Evolutionary conservation across 2,113 vertebrate species (phyloP).

Genomic region (Lampris megalopsis): DNA sequence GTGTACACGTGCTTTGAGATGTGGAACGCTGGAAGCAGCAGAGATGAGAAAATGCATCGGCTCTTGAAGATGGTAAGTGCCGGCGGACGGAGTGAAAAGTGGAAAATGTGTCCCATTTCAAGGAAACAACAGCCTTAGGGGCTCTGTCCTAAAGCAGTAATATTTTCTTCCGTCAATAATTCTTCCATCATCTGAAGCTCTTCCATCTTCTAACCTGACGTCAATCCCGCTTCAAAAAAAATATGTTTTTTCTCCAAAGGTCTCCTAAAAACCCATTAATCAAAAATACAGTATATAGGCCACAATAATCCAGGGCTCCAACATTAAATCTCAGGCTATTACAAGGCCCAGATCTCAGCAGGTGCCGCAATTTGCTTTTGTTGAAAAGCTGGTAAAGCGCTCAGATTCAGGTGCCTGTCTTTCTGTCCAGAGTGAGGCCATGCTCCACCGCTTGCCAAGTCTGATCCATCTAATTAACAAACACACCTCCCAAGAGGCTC

Average conservation of each 20-base stretch:
- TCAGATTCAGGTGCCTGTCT: slow-evolving; percentile 25
- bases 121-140: slow-evolving; percentile 11
- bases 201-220: slow-evolving; percentile 6
- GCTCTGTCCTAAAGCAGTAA: not conserved
- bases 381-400: slow-evolving; percentile 23
- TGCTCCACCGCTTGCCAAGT: slow-evolving; percentile 52
- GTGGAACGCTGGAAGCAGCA: not conserved
- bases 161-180: not conserved
- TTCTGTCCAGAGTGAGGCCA: slow-evolving; percentile 46
- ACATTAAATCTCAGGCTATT: slow-evolving; percentile 26
- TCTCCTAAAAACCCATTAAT: slow-evolving; percentile 19
- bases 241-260: not conserved
- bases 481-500: slow-evolving; percentile 41
- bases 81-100: slow-evolving; percentile 4
- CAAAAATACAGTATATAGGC: slow-evolving; percentile 1
- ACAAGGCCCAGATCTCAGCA: slow-evolving; percentile 35
- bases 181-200: not conserved
- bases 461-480: slow-evolving; percentile 60
- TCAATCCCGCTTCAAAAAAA: slow-evolving; percentile 10
- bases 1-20: not conserved
- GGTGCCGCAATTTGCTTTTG: slow-evolving; percentile 42
- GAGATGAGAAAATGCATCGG: slow-evolving; percentile 19
- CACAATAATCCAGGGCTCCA: slow-evolving; percentile 41
- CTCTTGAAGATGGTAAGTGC: not conserved
- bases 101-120: slow-evolving; percentile 31